Evolutionary conservation across 2,888 invertebrate species (phyloP).

Genomic region (Pristionchus japonicus): DNA sequence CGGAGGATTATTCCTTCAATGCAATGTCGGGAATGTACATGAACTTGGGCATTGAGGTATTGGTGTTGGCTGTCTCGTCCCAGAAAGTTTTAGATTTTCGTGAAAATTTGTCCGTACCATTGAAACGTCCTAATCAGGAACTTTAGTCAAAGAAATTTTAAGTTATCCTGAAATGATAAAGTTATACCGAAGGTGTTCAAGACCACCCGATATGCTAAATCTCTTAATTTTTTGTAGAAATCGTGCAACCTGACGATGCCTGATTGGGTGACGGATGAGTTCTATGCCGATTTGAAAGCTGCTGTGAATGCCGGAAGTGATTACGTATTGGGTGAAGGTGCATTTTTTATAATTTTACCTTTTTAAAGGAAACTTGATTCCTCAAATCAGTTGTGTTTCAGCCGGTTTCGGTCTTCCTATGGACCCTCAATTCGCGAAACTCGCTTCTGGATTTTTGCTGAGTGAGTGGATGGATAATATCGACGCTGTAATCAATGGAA

Average conservation of each 20-base stretch:
- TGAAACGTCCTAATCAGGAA: too few species aligned
- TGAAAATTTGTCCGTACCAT: too few species aligned
- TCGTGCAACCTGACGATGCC: not conserved
- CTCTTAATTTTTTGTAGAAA: too few species aligned
- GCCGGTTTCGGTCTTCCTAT: conserved; percentile 49
- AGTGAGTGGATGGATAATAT: conserved; percentile 49
- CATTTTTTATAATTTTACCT: not conserved
- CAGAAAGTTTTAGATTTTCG: too few species aligned
- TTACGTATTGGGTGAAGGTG: not conserved
- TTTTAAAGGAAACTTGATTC: too few species aligned
- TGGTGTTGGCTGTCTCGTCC: too few species aligned
- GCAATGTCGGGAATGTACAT: not conserved
- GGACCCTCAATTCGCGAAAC: conserved; percentile 39
- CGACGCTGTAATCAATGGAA: not conserved
- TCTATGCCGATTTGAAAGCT: not conserved
- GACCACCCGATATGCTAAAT: too few species aligned
- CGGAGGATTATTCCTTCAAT: not conserved
- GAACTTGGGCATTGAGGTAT: too few species aligned
- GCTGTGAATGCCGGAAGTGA: not conserved
- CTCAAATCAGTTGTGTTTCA: not conserved
- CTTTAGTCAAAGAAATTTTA: too few species aligned
- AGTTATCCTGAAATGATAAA: too few species aligned
- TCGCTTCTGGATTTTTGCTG: conserved; percentile 47
- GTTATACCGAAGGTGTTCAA: too few species aligned
- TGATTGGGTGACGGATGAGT: not conserved